Evolutionary conservation across 2,888 invertebrate genomes (phyloP).

Genomic region (Meiosimyza decipiens): DNA sequence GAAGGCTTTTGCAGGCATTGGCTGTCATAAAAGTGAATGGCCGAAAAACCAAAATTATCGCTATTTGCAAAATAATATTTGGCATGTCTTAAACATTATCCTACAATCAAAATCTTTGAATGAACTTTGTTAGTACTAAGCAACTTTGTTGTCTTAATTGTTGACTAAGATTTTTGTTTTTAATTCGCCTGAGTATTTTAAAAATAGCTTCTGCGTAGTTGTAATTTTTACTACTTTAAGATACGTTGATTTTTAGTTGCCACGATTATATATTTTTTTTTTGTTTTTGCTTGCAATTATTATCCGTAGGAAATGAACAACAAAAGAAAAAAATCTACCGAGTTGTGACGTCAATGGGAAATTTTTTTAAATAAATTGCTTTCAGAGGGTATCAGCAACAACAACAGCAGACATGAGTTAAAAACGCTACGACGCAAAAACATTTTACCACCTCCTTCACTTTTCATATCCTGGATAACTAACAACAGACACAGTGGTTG

Average conservation of each 20-base stretch:
- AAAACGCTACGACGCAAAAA: conserved; percentile 6
- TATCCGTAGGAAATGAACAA: conserved; percentile 6
- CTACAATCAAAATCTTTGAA: no score
- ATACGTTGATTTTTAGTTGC: not conserved
- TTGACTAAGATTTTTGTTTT: no score
- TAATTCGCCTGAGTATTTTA: no score
- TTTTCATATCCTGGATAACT: conserved; percentile 16
- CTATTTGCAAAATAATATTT: no score
- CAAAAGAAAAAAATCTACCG: not conserved
- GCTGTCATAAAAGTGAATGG: no score
- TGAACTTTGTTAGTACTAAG: no score
- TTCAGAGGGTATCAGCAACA: not conserved
- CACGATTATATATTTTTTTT: not conserved
- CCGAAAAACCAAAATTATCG: no score
- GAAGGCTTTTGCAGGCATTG: no score
- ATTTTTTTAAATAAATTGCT: not conserved
- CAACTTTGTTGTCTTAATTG: no score
- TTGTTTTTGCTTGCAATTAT: not conserved
- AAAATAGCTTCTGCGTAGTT: no score
- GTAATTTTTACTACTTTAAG: no score
- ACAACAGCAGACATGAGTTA: not conserved
- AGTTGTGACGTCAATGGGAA: conserved; percentile 10
- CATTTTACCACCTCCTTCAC: conserved; percentile 7
- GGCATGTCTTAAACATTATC: no score
- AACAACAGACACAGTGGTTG: conserved; percentile 41